Base-by-base conservation (phyloP, 2,888 invertebrate species). In the Dascillus cervinus region DNA sequence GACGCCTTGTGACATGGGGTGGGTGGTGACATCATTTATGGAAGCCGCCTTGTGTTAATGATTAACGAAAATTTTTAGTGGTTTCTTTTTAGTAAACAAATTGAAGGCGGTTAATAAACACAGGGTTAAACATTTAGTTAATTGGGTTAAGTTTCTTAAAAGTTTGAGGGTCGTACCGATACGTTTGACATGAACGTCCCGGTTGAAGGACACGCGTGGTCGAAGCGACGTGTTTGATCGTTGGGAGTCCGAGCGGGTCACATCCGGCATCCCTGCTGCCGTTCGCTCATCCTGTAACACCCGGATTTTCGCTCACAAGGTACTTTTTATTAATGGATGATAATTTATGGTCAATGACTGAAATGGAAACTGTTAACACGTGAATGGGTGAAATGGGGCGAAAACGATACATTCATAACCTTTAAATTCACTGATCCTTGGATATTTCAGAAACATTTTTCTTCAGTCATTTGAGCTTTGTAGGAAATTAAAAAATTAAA, bases 131-230 rank as follows among this genome's bases (percentile, higher is more conserved):
- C 17, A 17, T 6, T 8, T 6, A 17, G 4, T 6, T 17, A 17
- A 17, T 19, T 26, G 27, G 22, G 36, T n/a, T n/a, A n/a, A n/a
- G n/a, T n/a, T n/a, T n/a, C n/a, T n/a, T n/a, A n/a, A n/a, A n/a
- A n/a, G n/a, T n/a, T n/a, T n/a, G n/a, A n/a, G n/a, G 29, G 43
- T 50, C 62, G 56, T 65, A 85, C 86, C 85, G 71, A 87, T 87
- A 72, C 87, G 73, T 69, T 88, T 88, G 62, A 88, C 83, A 72
- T 86, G 86, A 58, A 88, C 87, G 75, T 87, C 87, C 67, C 84
- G 76, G 75, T 88, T 87, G 74, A 88, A 88, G 64, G 87, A 88
- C 56, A 88, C 88, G 55, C 78, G 73, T 48, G 72, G 82, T 66
- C 77, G 81, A 43, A 58, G 54, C 28, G 66, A 65, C 32, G 60